Conservation (phyloP, 2,113 vertebrate genomes). For the Peucedramus taeniatus region DNA sequence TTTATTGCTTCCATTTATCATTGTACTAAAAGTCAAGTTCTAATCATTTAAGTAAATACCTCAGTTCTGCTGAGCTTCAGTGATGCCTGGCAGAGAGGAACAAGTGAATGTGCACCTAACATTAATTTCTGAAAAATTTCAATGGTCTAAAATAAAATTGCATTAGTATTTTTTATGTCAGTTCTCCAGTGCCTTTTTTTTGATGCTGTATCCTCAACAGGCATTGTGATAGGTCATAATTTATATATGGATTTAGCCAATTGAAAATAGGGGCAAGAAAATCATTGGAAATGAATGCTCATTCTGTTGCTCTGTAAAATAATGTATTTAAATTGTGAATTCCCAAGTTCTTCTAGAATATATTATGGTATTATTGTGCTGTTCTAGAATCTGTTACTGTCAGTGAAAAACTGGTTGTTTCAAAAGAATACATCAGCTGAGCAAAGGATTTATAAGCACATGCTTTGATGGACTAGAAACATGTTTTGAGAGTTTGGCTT, state of each 20-base stretch:
- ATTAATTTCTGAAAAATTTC: not conserved
- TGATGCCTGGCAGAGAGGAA: not conserved
- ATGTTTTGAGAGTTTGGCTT: not conserved
- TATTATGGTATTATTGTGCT: not conserved
- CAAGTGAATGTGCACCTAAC: not conserved
- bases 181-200: slow-evolving; percentile 13
- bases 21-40: not conserved
- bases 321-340: not conserved
- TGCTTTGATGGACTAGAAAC: not conserved
- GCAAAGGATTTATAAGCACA: not conserved
- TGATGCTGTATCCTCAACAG: not conserved
- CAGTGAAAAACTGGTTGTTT: not conserved
- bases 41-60: slow-evolving; percentile 5
- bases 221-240: slow-evolving; percentile 32
- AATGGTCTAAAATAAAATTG: slow-evolving; percentile 9
- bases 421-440: not conserved
- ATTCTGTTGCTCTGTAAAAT: not conserved
- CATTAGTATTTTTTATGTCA: slow-evolving; percentile 3
- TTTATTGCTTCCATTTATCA: slow-evolving; percentile 32
- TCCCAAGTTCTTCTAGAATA: not conserved
- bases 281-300: not conserved
- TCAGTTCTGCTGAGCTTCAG: not conserved
- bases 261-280: not conserved
- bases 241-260: slow-evolving; percentile 24
- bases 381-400: not conserved